Conservation (phyloP, 2,797 vertebrate genomes). For the Betta splendens region DNA sequence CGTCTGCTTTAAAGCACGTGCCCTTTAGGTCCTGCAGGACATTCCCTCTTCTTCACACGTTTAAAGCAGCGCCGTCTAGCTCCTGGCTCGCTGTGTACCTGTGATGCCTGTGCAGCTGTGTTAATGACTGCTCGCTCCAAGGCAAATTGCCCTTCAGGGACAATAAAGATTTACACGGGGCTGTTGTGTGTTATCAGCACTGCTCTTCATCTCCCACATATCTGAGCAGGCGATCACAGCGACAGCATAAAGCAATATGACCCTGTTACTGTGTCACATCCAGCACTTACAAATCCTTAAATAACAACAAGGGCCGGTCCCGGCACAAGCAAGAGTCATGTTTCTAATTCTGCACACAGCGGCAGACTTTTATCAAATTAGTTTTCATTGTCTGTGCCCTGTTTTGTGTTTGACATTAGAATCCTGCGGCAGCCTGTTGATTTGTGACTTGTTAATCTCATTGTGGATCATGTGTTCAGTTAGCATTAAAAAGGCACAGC, state of each 20-base stretch:
- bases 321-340: background rate
- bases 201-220: slow-evolving; percentile 46
- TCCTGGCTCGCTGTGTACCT: slow-evolving; percentile 34
- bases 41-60: background rate
- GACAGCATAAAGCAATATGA: slow-evolving; percentile 42
- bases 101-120: slow-evolving; percentile 35
- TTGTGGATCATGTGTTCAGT: slow-evolving; percentile 19
- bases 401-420: slow-evolving; percentile 1
- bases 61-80: slow-evolving; percentile 6
- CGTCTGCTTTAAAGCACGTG: too few species aligned
- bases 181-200: slow-evolving; percentile 47
- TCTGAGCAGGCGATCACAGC: slow-evolving; percentile 41
- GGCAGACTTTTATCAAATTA: background rate
- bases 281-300: slow-evolving; percentile 18
- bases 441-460: slow-evolving; percentile 18
- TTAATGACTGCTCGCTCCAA: slow-evolving; percentile 53
- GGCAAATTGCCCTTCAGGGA: slow-evolving; percentile 60
- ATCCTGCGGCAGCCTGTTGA: background rate
- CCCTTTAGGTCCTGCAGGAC: too few species aligned
- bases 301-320: slow-evolving; percentile 10
- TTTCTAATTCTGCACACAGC: background rate
- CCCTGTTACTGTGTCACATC: slow-evolving; percentile 28
- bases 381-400: background rate
- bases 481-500: slow-evolving; percentile 23
- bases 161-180: slow-evolving; percentile 61